A percentile compares a stretch with the other conserved stretches of the same genome.
phyloP scores from a whole-genome alignment of 2,888 invertebrate genomes.

The Athalia rosae region DNA sequence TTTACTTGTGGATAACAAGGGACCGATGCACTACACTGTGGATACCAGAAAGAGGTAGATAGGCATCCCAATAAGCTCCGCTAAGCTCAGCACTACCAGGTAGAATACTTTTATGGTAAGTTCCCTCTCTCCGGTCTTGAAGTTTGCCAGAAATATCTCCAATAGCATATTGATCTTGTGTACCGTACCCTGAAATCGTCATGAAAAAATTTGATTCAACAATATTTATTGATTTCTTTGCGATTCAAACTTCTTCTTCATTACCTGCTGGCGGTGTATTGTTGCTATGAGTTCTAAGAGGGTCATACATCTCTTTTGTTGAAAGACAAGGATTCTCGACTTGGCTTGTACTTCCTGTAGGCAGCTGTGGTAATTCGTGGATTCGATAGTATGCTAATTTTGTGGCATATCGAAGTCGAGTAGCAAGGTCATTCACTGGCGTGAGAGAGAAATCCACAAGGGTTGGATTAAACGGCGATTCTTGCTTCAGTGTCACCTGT shows the following conservation, averaged over 20 bases:
- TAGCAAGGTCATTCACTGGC: constrained; percentile 81
- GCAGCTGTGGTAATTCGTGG: constrained; percentile 82
- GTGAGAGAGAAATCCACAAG: constrained; percentile 84
- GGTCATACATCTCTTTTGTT: constrained; percentile 87
- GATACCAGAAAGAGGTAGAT: constrained; percentile 87
- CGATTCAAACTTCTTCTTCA: constrained; percentile 34
- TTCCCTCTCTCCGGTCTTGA: constrained; percentile 82
- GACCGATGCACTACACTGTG: constrained; percentile 88
- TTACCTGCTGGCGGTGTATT: constrained; percentile 81
- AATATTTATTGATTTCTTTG: background rate
- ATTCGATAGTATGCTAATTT: constrained; percentile 84
- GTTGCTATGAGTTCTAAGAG: constrained; percentile 77
- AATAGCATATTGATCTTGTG: constrained; percentile 92
- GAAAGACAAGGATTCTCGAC: constrained; percentile 79
- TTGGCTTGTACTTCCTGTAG: constrained; percentile 74
- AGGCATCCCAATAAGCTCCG: constrained; percentile 88
- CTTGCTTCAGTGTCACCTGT: constrained; percentile 84
- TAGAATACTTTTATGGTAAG: constrained; percentile 81
- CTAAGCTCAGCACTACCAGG: constrained; percentile 84
- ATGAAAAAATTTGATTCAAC: constrained; percentile 32
- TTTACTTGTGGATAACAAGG: constrained; percentile 84
- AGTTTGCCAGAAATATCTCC: constrained; percentile 94
- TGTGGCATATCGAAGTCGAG: constrained; percentile 83
- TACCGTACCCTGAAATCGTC: constrained; percentile 79
- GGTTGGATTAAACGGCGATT: constrained; percentile 89